Evolutionary conservation across 2,113 vertebrate genomes (phyloP).

Genomic region (Dascyllus trimaculatus): DNA sequence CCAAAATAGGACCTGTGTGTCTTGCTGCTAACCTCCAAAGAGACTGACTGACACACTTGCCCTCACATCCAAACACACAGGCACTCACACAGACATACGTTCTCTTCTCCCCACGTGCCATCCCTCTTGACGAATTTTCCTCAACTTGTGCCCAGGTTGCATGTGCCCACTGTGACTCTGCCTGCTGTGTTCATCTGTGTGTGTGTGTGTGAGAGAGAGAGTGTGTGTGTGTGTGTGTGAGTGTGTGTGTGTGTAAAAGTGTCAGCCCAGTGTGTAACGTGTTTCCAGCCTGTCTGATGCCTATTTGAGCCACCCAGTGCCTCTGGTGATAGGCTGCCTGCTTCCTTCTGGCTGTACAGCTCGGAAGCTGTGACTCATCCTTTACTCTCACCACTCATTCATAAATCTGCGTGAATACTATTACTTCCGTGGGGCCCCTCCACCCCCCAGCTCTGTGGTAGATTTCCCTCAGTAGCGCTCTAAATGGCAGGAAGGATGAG

Average conservation of each 20-base stretch:
- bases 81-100: constrained; percentile 20
- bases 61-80: constrained; percentile 30
- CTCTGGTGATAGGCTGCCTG: constrained; percentile 71
- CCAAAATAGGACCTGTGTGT: constrained; percentile 68
- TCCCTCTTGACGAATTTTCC: constrained; percentile 53
- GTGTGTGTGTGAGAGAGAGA: constrained; percentile 16
- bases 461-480: constrained; percentile 55
- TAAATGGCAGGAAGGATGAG: constrained; percentile 73
- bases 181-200: constrained; percentile 37
- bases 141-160: constrained; percentile 46
- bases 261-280: constrained; percentile 47
- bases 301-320: constrained; percentile 61
- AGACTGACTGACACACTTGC: constrained; percentile 50
- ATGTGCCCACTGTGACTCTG: constrained; percentile 40
- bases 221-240: constrained; percentile 6
- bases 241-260: constrained; percentile 23
- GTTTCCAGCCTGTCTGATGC: constrained; percentile 56
- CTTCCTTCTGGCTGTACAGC: constrained; percentile 73
- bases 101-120: constrained; percentile 38
- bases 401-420: constrained; percentile 82
- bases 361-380: constrained; percentile 82
- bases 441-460: constrained; percentile 59
- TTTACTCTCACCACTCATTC: constrained; percentile 79
- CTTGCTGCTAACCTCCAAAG: constrained; percentile 44
- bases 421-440: constrained; percentile 61